These are phyloP conservation scores for Eupithecia dodoneata DNA, from an alignment of 2,888 invertebrate genomes.

Conservation along the genomic window DNA sequence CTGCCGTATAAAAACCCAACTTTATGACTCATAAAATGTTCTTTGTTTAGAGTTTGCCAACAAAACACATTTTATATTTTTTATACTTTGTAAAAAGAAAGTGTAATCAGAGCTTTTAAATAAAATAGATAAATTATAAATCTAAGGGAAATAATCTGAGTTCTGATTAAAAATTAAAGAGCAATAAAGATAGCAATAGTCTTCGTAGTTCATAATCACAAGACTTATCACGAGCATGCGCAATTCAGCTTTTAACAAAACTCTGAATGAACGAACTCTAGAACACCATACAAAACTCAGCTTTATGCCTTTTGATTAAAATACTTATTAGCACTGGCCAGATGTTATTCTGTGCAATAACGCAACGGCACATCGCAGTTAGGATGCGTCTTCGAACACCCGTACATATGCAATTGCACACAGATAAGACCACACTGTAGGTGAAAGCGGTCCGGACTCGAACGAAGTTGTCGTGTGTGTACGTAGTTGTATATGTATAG, in stretches of 20 bases:
- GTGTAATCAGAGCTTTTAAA: conserved; percentile 14
- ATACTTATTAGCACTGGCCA: conserved; percentile 50
- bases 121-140: conserved; percentile 38
- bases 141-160: conserved; percentile 17
- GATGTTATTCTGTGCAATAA: conserved; percentile 67
- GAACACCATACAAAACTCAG: conserved; percentile 52
- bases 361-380: conserved; percentile 58
- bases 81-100: conserved; percentile 39
- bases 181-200: conserved; percentile 77
- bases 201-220: conserved; percentile 69
- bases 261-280: conserved; percentile 61
- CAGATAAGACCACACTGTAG: conserved; percentile 49
- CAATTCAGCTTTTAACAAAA: conserved; percentile 56
- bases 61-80: conserved; percentile 37
- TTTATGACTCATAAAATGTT: conserved; percentile 57
- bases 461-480: conserved; percentile 70
- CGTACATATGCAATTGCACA: conserved; percentile 54
- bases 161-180: conserved; percentile 58
- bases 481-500: conserved; percentile 67
- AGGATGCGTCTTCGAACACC: conserved; percentile 66
- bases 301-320: conserved; percentile 57
- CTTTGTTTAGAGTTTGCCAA: conserved; percentile 39
- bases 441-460: conserved; percentile 47
- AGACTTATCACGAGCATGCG: conserved; percentile 78
- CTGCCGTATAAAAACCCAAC: conserved; percentile 50